Conservation (phyloP, 2,888 invertebrate genomes). For the Drosophila phalerata region DNA sequence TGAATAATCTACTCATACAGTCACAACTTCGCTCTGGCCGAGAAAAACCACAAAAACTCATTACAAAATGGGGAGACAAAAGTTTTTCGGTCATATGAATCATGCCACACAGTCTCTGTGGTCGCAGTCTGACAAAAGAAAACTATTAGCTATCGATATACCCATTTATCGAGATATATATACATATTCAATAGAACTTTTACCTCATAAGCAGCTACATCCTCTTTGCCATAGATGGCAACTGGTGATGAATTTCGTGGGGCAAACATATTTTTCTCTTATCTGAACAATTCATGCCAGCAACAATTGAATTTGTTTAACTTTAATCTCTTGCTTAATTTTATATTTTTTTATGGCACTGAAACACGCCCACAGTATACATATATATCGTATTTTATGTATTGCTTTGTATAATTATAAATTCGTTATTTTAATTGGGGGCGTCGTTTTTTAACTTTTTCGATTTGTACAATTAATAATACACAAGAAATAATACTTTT, state of each 20-base stretch:
- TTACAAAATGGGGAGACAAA: conserved; percentile 71
- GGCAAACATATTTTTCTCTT: conserved; percentile 82
- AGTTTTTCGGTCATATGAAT: conserved; percentile 67
- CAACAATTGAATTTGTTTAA: not conserved
- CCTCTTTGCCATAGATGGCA: conserved; percentile 83
- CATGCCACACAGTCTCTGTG: conserved; percentile 38
- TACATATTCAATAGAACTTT: conserved; percentile 20
- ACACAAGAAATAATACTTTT: conserved; percentile 69
- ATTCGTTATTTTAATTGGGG: conserved; percentile 56
- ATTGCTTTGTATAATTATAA: conserved; percentile 46
- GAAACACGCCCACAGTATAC: conserved; percentile 61
- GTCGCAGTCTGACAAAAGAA: conserved; percentile 13
- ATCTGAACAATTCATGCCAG: conserved; percentile 52
- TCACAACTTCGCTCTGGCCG: conserved; percentile 24
- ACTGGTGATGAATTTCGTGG: conserved; percentile 85
- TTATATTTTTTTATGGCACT: conserved; percentile 25
- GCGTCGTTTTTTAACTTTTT: conserved; percentile 38
- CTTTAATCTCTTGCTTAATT: conserved; percentile 45
- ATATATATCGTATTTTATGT: conserved; percentile 2
- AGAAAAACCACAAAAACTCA: conserved; percentile 74
- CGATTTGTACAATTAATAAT: conserved; percentile 59
- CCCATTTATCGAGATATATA: conserved; percentile 1
- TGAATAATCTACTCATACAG: conserved; percentile 32
- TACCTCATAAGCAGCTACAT: conserved; percentile 86
- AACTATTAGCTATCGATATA: conserved; percentile 3